Percentiles rank a stretch among this genome's conserved stretches.
phyloP scores from a whole-genome alignment of 64 coral and sea anemone species.

The Cladopsammia gracilis region DNA sequence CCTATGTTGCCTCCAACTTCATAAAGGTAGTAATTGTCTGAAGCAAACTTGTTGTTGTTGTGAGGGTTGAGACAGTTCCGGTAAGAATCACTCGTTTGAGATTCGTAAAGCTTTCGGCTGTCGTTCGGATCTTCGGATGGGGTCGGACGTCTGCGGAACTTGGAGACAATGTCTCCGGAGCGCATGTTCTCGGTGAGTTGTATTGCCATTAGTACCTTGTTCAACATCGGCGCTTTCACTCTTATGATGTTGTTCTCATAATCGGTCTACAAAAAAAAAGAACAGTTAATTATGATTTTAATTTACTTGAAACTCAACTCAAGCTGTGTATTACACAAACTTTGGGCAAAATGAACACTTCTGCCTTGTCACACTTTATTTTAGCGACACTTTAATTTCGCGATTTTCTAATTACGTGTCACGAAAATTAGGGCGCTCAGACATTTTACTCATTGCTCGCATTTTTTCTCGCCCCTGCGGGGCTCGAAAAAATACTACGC shows the following conservation, averaged over 20 bases:
- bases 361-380: no score
- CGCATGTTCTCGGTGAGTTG: conserved; percentile 82
- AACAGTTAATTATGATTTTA: neutral
- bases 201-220: conserved; percentile 95
- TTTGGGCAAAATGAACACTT: no score
- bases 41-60: conserved; percentile 88
- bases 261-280: conserved; percentile 60
- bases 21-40: conserved; percentile 86
- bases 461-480: no score
- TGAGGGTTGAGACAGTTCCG: conserved; percentile 92
- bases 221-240: conserved; percentile 89
- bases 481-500: no score
- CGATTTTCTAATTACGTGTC: no score
- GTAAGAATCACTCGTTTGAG: conserved; percentile 38
- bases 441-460: no score
- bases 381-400: no score
- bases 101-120: neutral
- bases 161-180: conserved; percentile 89
- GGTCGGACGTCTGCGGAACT: conserved; percentile 76
- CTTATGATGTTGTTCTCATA: conserved; percentile 95
- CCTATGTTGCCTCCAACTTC: conserved; percentile 99
- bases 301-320: neutral
- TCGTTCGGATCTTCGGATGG: conserved; percentile 8
- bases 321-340: neutral
- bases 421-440: no score